Evolutionary conservation across 2,797 vertebrate species (phyloP), one percentile per base, ranked within the genome.

Genomic region (Tangara arthus): DNA sequence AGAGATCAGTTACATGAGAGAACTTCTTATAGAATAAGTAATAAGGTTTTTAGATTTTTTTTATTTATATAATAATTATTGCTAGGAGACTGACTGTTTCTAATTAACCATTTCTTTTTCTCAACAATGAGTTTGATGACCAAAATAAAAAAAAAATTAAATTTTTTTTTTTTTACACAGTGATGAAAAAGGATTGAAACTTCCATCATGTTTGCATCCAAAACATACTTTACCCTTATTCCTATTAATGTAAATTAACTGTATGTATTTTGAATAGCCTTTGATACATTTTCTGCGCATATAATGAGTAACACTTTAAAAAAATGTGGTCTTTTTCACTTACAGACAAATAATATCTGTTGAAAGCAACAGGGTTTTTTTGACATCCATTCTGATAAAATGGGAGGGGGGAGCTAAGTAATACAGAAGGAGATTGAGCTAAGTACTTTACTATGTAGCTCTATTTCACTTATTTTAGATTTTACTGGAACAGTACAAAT

Each of bases 381-480:
- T 57, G 22, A 39, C 13, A 55, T 20, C n/a, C 42, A 39, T 46
- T 70, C 12, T 55, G 32, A 35, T 63, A 50, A 73, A 83, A 68
- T 39, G 26, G 6, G 4, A 17, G 4, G 55, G 4, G 5, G 1
- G 1, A 13, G 4, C 1, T 11, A 81, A 66, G 12, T 41, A 23
- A 83, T 71, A 28, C 9, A 35, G 12, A 41, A 68, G 8, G 12
- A 34, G 22, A 35, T 4, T 41, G 4, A 41, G 34, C 12, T 23
- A 39, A 5, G 2, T 28, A 61, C 24, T 61, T 76, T 8, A 34
- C 8, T 53, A 4, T 15, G 18, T 59, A 41, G 13, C 12, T 47
- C 11, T 76, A 7, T 53, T 76, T 14, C 16, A 49, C 7, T 35
- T 34, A 22, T 56, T 90, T 69, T 61, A 55, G 24, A 9, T 65